Evolutionary conservation across 2,888 invertebrate species (phyloP), one percentile per base, ranked within the genome.

Genomic region (Drosophila subsilvestris): DNA sequence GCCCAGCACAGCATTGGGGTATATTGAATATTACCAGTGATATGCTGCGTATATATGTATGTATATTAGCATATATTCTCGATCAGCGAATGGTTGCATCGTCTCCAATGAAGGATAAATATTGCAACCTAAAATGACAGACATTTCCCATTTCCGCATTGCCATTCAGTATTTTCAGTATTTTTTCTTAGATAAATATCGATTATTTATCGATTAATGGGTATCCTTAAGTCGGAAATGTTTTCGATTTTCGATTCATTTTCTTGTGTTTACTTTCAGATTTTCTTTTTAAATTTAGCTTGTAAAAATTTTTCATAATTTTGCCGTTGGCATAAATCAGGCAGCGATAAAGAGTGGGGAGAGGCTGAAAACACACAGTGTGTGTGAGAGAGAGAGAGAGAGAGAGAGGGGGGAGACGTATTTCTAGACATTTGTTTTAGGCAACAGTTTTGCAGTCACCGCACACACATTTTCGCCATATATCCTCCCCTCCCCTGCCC

Each of bases 241-340:
- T 14, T 8, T 27, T 27, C 9, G 27, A 27, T n/a, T 14, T n/a
- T 51, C 18, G 10, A n/a, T 18, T 48, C 49, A 22, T 42, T 44
- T n/a, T 58, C n/a, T 42, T 55, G 18, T 43, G 55, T 76, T 56
- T 65, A 63, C 72, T 68, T 71, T 67, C 69, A 72, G 61, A 71
- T 76, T 86, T 80, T 61, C 44, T 73, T 63, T 71, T 72, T 44
- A 72, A 57, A 73, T 68, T 74, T 72, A 67, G 76, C 76, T 82
- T 80, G 74, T 62, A 76, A 69, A 84, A 75, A 83, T 83, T 88
- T 83, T 86, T 88, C 80, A 88, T 88, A 84, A 83, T 88, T 88
- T 84, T 74, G 84, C 78, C 71, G 72, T 74, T 86, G 81, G 88
- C 88, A 88, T 83, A 83, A 83, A 83, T 88, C 86, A 86, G 63